A percentile compares a stretch with the other conserved stretches of the same genome.
Evolutionary conservation across 2,113 vertebrate genomes (phyloP).

Genomic region (Silurus asotus): DNA sequence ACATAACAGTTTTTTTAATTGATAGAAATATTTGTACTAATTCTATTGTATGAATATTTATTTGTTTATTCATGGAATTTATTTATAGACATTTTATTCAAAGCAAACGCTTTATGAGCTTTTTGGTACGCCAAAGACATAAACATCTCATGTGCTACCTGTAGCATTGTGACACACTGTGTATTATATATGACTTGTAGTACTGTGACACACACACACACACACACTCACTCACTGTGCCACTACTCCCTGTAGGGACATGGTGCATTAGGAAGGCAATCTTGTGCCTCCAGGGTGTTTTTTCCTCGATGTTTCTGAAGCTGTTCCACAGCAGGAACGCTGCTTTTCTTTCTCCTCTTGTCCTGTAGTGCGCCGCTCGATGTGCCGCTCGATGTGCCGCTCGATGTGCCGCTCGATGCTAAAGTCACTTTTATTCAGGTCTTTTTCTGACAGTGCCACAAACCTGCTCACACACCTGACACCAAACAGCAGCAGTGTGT

Average conservation of each 20-base stretch:
- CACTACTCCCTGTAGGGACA: constrained; percentile 3
- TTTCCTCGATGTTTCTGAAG: constrained; percentile 9
- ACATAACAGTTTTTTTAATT: neutral
- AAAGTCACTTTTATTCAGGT: constrained; percentile 34
- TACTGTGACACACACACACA: constrained; percentile 8
- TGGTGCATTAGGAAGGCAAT: constrained; percentile 42
- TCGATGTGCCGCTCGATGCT: constrained; percentile 19
- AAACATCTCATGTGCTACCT: neutral
- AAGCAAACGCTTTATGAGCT: neutral
- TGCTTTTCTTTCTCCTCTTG: constrained; percentile 12
- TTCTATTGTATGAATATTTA: neutral
- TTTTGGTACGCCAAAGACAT: neutral
- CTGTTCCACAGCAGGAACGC: constrained; percentile 38
- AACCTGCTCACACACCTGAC: neutral
- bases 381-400: neutral
- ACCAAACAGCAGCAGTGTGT: neutral
- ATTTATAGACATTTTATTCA: neutral
- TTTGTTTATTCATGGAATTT: neutral
- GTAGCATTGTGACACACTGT: constrained; percentile 15
- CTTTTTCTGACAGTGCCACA: neutral
- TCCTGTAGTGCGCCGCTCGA: constrained; percentile 13
- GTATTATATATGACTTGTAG: constrained; percentile 40
- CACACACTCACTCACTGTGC: neutral
- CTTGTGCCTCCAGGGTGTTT: constrained; percentile 34
- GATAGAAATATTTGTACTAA: neutral